Evolutionary conservation across 1,140 invertebrate species (phyloP).

Genomic region (Drosophila bocqueti): DNA sequence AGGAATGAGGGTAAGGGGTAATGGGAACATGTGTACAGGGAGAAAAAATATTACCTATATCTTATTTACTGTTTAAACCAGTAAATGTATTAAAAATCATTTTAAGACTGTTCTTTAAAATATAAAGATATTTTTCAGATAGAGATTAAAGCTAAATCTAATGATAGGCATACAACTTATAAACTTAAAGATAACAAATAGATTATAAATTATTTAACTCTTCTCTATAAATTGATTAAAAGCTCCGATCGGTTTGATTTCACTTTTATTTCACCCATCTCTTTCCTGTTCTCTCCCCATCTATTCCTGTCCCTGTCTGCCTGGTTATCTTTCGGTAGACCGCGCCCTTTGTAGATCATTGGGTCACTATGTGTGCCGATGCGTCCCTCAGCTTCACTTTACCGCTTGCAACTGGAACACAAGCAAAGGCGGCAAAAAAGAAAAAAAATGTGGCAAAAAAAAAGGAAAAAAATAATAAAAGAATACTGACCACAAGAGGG

Average conservation of each 20-base stretch:
- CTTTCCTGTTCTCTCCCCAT: conserved; percentile 21
- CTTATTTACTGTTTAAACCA: too few relatives aligned
- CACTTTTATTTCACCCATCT: conserved; percentile 42
- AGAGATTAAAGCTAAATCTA: not conserved
- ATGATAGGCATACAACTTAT: not conserved
- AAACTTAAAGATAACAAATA: not conserved
- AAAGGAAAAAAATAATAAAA: not conserved
- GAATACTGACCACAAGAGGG: conserved; percentile 27
- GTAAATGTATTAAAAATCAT: too few relatives aligned
- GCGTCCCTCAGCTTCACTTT: conserved; percentile 67
- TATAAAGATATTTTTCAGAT: not conserved
- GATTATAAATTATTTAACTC: not conserved
- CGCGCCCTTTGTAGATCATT: conserved; percentile 81
- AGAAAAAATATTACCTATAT: conserved; percentile 8
- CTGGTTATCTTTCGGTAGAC: conserved; percentile 42
- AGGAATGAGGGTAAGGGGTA: conserved; percentile 23
- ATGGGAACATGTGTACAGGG: conserved; percentile 29
- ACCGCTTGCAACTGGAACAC: conserved; percentile 74
- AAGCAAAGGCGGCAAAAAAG: conserved; percentile 14
- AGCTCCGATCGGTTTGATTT: conserved; percentile 56
- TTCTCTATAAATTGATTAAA: conserved; percentile 26
- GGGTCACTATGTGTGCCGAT: conserved; percentile 63
- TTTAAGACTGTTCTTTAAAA: not conserved
- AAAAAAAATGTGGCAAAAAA: conserved; percentile 9
- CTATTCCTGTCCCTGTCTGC: conserved; percentile 13